Evolutionary conservation across 2,888 invertebrate species (phyloP), one percentile per base, ranked within the genome.

Genomic region (Hemithea aestivaria): DNA sequence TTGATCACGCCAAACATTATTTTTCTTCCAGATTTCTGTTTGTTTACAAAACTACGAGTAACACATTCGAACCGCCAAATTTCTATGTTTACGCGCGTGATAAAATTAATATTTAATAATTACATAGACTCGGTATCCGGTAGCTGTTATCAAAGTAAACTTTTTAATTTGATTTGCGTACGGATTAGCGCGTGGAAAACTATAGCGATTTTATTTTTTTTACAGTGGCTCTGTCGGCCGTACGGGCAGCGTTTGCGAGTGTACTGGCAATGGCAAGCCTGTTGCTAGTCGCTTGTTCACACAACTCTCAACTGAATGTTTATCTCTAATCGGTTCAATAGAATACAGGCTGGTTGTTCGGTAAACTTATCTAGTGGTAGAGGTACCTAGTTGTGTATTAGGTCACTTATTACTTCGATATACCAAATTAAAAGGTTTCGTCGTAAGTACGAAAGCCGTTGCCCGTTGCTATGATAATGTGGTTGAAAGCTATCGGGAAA

Each of bases 51-150:
- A 38, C 40, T 5, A 16, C 16, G 2, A 16, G n/a, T 51, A 53
- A 58, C 51, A 62, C 62, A 63, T 56, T 58, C 40, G 51, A 53
- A 53, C 56, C 55, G 59, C 56, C 53, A 58, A 68, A 62, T 53
- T 54, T 45, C 51, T 57, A 50, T 71, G 67, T 73, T 71, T 73
- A 73, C 66, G 53, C 45, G 51, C 40, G 48, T 67, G 68, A 72
- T 71, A 73, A 73, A 63, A 71, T 59, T 51, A 48, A 31, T 47
- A 51, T 40, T 38, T 45, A 35, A 43, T 42, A 28, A 36, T 26
- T 64, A 67, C 69, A 66, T 65, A 71, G 50, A 50, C 56, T 62
- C n/a, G n/a, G n/a, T n/a, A n/a, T n/a, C 53, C 56, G 44, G 37
- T 49, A 47, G 51, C 48, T 52, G 43, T 66, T 66, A 64, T 62